Percentiles rank a stretch among this genome's conserved stretches.
Conservation (phyloP, 2,113 vertebrate genomes). For the Scomber japonicus region DNA sequence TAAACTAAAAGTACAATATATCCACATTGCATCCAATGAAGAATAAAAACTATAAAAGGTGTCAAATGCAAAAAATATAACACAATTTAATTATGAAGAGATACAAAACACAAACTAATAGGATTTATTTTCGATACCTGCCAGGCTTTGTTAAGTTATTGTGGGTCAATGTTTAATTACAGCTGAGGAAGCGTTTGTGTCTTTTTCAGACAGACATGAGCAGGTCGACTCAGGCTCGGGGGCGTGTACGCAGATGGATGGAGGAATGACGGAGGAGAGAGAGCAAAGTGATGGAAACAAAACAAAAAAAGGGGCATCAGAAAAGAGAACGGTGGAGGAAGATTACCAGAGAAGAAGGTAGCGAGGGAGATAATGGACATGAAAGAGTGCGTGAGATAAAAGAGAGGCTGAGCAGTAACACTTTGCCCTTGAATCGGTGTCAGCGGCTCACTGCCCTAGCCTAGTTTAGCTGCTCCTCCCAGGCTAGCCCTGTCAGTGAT, state of each 20-base stretch:
- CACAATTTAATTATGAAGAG: too few relatives aligned
- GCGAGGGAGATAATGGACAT: not conserved
- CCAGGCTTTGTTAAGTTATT: not conserved
- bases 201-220: not conserved
- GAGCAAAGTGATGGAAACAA: not conserved
- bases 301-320: slow-evolving; percentile 3
- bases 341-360: slow-evolving; percentile 15
- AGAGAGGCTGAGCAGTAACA: slow-evolving; percentile 5
- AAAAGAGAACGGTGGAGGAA: not conserved
- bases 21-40: too few relatives aligned
- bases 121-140: not conserved
- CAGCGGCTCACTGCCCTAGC: slow-evolving; percentile 42
- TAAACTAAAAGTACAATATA: too few relatives aligned
- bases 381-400: not conserved
- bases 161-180: not conserved
- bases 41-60: too few relatives aligned
- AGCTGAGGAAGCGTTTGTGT: not conserved
- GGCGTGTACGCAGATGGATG: not conserved
- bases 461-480: slow-evolving; percentile 54
- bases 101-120: not conserved
- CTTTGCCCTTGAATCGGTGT: slow-evolving; percentile 50
- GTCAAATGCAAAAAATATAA: too few relatives aligned
- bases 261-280: not conserved
- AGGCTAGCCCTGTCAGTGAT: slow-evolving; percentile 40
- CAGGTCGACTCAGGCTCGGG: not conserved